These are phyloP conservation scores for Indicator maculatus DNA, from an alignment of 2,113 vertebrate species.

Conservation along the genomic window DNA sequence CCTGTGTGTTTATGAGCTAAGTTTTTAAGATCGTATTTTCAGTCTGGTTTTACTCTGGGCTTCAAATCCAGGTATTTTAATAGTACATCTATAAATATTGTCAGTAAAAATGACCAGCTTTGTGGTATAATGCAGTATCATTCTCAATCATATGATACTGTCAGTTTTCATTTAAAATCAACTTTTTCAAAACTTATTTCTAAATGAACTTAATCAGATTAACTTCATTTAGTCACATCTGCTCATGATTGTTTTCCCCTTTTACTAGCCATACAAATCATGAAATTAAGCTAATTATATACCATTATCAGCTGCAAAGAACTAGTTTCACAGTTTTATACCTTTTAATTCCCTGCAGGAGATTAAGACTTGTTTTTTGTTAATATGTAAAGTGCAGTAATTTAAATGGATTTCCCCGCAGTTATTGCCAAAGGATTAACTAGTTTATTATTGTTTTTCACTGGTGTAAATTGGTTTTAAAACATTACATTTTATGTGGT, in stretches of 20 bases:
- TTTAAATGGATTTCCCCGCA: constrained; percentile 61
- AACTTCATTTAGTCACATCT: constrained; percentile 80
- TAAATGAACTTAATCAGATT: constrained; percentile 79
- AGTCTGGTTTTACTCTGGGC: neutral
- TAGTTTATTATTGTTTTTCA: constrained; percentile 64
- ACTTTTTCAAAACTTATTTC: constrained; percentile 80
- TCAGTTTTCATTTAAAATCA: constrained; percentile 79
- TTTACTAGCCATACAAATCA: constrained; percentile 76
- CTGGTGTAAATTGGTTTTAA: constrained; percentile 63
- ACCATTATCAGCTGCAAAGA: constrained; percentile 72
- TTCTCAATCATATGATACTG: constrained; percentile 49
- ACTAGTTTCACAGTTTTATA: constrained; percentile 70
- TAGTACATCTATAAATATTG: neutral
- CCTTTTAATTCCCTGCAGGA: constrained; percentile 69
- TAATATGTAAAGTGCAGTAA: constrained; percentile 63
- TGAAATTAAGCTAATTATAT: constrained; percentile 78
- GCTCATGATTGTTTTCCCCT: constrained; percentile 70
- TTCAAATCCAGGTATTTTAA: neutral
- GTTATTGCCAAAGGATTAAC: constrained; percentile 63
- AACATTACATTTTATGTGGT: constrained; percentile 59
- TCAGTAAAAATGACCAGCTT: neutral
- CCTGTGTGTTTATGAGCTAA: neutral
- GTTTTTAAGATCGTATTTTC: neutral
- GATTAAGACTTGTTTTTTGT: constrained; percentile 65
- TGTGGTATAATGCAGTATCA: neutral